Evolutionary conservation across 2,113 vertebrate species (phyloP).

Genomic region (Apaloderma vittatum): DNA sequence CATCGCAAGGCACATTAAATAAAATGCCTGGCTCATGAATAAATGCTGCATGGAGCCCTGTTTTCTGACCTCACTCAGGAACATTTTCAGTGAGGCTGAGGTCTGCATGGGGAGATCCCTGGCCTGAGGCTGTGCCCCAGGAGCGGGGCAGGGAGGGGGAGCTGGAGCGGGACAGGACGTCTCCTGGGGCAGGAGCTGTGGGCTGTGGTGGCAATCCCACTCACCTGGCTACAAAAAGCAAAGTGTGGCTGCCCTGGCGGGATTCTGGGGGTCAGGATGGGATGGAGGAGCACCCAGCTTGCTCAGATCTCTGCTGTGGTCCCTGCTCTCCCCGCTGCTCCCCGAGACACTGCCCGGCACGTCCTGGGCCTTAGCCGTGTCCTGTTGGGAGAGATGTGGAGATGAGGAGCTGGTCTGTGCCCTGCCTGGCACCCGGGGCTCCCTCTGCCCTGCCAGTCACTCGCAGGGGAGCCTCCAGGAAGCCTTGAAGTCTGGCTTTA

Average conservation of each 20-base stretch:
- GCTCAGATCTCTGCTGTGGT: fast-evolving
- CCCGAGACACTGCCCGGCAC: neutral
- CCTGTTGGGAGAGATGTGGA: neutral
- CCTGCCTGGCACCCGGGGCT: neutral
- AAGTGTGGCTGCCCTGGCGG: neutral
- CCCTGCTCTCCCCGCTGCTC: too few relatives aligned
- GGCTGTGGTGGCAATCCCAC: neutral
- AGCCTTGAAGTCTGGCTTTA: neutral
- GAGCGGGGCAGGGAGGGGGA: neutral
- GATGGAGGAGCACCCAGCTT: neutral
- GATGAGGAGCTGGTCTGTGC: neutral
- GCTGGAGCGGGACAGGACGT: fast-evolving
- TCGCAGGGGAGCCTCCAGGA: neutral
- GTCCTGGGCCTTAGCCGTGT: neutral
- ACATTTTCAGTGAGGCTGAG: neutral
- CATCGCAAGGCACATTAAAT: conserved; percentile 29
- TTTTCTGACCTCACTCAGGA: neutral
- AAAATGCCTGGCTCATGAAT: conserved; percentile 40
- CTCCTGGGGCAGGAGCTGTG: fast-evolving
- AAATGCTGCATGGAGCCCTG: neutral
- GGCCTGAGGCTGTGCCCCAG: neutral
- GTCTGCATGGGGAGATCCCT: neutral
- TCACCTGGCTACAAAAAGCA: neutral
- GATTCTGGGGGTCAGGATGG: neutral
- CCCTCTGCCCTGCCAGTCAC: too few relatives aligned